Evolutionary conservation across 2,797 vertebrate genomes (phyloP).

Genomic region (Monodelphis domestica): DNA sequence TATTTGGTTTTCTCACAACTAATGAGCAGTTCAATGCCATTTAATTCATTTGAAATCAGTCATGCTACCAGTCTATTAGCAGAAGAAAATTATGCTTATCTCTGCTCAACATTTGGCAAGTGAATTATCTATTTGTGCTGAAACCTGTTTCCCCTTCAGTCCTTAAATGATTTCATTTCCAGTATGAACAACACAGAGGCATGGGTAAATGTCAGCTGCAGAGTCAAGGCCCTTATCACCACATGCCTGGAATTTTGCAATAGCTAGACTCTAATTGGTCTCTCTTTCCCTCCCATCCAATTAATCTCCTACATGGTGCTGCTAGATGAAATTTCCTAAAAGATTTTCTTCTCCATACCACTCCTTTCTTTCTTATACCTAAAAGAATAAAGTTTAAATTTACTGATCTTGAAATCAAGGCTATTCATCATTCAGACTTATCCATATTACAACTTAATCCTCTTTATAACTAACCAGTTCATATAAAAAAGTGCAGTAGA

Average conservation of each 20-base stretch:
- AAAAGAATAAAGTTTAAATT: neutral
- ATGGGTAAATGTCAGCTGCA: constrained; percentile 10
- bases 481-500: neutral
- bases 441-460: neutral
- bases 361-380: neutral
- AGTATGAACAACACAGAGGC: constrained; percentile 30
- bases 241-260: constrained; percentile 20
- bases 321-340: neutral
- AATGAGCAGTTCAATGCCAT: constrained; percentile 58
- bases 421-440: neutral
- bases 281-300: neutral
- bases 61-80: constrained; percentile 58
- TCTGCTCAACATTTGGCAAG: constrained; percentile 58
- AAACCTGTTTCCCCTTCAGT: neutral
- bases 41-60: constrained; percentile 67
- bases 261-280: constrained; percentile 6
- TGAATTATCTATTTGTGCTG: constrained; percentile 26
- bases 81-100: constrained; percentile 61
- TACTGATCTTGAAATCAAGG: neutral
- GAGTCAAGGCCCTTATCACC: constrained; percentile 5
- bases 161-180: constrained; percentile 60
- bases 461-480: neutral
- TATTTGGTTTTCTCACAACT: constrained; percentile 58
- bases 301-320: neutral
- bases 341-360: neutral